Conservation (phyloP, 2,113 vertebrate genomes). For the Azemiops feae region DNA sequence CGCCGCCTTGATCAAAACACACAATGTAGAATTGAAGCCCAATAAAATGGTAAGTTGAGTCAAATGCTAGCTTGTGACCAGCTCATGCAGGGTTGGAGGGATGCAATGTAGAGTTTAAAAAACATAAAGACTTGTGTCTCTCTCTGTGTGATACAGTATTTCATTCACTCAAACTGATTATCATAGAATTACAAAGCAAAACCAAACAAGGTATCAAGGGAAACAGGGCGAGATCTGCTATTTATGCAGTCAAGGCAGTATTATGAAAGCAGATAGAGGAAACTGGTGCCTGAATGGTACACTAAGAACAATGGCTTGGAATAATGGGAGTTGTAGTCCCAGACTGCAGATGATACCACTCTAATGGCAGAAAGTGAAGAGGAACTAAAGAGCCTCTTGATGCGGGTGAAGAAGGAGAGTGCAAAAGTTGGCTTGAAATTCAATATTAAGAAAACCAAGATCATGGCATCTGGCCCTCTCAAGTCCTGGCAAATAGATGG, state of each 20-base stretch:
- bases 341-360: no score
- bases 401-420: no score
- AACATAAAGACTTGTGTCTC: background rate
- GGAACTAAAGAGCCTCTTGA: no score
- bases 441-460: no score
- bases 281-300: background rate
- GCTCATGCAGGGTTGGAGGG: background rate
- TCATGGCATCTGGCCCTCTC: no score
- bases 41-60: constrained; percentile 10
- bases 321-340: background rate
- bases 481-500: no score
- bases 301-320: background rate
- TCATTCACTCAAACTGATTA: background rate
- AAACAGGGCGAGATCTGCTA: background rate
- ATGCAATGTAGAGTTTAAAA: background rate
- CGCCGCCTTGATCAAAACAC: background rate
- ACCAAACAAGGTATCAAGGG: background rate
- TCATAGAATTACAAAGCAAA: background rate
- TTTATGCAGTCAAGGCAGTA: background rate
- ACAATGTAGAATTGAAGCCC: fast-evolving
- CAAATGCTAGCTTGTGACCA: background rate
- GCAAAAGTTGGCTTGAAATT: no score
- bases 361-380: no score
- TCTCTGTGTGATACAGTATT: background rate
- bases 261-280: background rate